These are phyloP conservation scores for Pocillopora damicornis DNA, from an alignment of 64 coral and sea anemone genomes.

Conservation along the genomic window DNA sequence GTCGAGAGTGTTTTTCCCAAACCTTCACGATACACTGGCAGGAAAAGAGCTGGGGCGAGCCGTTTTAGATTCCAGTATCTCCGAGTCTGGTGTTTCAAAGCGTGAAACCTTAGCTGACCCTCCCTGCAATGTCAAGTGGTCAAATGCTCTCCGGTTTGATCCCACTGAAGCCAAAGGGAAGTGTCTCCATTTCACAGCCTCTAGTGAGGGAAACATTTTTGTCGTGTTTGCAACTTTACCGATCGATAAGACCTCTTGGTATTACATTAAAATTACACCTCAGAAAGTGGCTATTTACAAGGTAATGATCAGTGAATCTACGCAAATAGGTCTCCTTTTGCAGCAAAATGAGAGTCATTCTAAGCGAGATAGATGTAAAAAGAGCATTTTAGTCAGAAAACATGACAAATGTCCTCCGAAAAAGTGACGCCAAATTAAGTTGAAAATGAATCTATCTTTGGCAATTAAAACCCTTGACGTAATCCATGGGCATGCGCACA, in stretches of 20 bases:
- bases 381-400: no score
- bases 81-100: not conserved
- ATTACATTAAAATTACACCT: conserved; percentile 38
- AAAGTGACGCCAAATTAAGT: no score
- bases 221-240: conserved; percentile 50
- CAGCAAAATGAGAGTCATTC: no score
- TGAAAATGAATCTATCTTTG: no score
- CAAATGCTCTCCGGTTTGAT: conserved; percentile 54
- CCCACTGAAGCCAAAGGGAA: conserved; percentile 34
- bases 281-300: conserved; percentile 27
- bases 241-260: conserved; percentile 31
- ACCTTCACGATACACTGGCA: not conserved
- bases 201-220: conserved; percentile 32
- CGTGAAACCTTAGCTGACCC: not conserved
- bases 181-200: conserved; percentile 59
- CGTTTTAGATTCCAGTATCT: not conserved
- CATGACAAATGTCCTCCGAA: no score
- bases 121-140: conserved; percentile 51
- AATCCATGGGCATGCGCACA: no score
- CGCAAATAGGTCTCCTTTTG: no score
- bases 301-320: not conserved
- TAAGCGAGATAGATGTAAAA: no score
- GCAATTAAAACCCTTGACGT: no score
- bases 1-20: conserved; percentile 31
- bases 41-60: conserved; percentile 5